Evolutionary conservation across 2,113 vertebrate genomes (phyloP).

Genomic region (Halcyon senegalensis): DNA sequence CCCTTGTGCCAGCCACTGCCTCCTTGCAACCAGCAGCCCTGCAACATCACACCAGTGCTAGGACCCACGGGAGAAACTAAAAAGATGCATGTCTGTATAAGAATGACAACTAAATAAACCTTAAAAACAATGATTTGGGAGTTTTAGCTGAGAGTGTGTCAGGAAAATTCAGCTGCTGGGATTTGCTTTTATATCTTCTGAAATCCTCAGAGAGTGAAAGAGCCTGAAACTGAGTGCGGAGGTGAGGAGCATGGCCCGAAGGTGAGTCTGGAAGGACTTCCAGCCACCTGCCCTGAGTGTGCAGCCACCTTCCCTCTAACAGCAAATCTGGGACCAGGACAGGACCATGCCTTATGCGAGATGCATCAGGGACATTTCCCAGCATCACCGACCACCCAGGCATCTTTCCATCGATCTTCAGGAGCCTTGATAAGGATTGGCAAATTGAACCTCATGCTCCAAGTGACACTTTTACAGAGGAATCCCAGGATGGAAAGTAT

Average conservation of each 20-base stretch:
- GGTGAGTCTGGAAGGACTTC: background rate
- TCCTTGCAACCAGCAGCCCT: background rate
- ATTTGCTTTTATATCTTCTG: background rate
- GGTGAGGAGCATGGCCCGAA: background rate
- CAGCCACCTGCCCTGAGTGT: background rate
- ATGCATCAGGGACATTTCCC: background rate
- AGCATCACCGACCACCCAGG: rapidly evolving
- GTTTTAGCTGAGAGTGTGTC: background rate
- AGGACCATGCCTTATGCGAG: rapidly evolving
- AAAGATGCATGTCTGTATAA: background rate
- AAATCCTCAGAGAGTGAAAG: background rate
- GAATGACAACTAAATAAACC: background rate
- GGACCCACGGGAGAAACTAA: background rate
- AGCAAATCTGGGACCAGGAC: background rate
- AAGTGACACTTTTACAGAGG: background rate
- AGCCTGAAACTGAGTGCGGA: background rate
- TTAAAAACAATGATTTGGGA: background rate
- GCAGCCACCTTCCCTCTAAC: background rate
- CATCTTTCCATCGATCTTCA: background rate
- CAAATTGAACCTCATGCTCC: background rate
- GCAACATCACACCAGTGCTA: background rate
- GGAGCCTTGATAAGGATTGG: background rate
- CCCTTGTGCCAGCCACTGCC: background rate
- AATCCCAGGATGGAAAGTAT: background rate
- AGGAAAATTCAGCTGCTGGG: background rate